A percentile compares a stretch with the other conserved stretches of the same genome.
Evolutionary conservation across 2,888 invertebrate species (phyloP).

Genomic region (Yponomeuta cagnagella): DNA sequence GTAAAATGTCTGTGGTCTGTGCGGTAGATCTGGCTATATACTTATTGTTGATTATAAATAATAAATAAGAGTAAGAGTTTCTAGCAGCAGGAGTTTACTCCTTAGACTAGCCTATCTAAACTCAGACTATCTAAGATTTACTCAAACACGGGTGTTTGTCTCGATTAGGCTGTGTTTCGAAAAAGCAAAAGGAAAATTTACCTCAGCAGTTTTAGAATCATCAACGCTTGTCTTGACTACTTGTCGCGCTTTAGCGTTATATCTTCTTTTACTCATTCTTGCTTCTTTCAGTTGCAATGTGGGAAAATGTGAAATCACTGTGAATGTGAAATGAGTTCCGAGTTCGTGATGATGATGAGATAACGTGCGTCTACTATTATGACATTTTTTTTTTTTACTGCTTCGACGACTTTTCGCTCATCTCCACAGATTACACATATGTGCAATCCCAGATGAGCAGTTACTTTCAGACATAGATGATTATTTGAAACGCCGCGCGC

Average conservation of each 20-base stretch:
- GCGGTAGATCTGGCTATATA: too few species aligned
- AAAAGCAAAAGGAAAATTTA: constrained; percentile 35
- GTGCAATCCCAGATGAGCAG: not conserved
- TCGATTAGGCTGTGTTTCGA: not conserved
- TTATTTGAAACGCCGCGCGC: too few species aligned
- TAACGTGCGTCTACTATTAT: constrained; percentile 45
- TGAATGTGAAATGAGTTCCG: too few species aligned
- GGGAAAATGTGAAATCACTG: not conserved
- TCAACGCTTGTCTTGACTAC: constrained; percentile 82
- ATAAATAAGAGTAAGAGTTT: too few species aligned
- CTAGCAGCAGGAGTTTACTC: too few species aligned
- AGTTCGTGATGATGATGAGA: not conserved
- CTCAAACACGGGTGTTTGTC: too few species aligned
- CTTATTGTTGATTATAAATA: too few species aligned
- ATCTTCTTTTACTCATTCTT: constrained; percentile 82
- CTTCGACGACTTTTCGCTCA: not conserved
- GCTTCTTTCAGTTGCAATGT: not conserved
- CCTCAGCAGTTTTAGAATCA: constrained; percentile 80
- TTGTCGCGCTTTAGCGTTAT: constrained; percentile 85
- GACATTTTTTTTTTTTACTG: constrained; percentile 32
- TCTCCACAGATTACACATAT: not conserved
- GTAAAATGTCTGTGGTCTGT: too few species aligned
- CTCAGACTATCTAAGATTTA: too few species aligned
- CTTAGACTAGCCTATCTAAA: too few species aligned
- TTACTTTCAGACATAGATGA: too few species aligned